These are phyloP conservation scores for Pseudorhombus dupliciocellatus DNA, from an alignment of 2,113 vertebrate species.

Conservation along the genomic window DNA sequence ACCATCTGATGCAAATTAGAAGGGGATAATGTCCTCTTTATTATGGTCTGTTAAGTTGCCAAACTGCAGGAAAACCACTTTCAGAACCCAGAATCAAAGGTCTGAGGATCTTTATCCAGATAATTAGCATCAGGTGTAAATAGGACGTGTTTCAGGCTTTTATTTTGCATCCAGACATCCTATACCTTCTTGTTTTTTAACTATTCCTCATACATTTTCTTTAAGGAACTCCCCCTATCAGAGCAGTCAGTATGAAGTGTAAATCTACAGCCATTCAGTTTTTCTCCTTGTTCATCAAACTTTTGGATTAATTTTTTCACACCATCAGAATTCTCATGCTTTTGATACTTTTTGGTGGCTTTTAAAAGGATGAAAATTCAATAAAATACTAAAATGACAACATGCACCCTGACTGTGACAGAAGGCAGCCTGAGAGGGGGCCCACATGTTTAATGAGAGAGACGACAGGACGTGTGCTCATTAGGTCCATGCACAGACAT, in stretches of 20 bases:
- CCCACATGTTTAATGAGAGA: slow-evolving; percentile 47
- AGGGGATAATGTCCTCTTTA: background rate
- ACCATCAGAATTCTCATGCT: background rate
- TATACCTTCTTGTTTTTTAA: too few species aligned
- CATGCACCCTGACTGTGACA: background rate
- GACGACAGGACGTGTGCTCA: slow-evolving; percentile 3
- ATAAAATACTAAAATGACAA: background rate
- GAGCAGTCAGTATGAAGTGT: too few species aligned
- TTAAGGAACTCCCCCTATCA: background rate
- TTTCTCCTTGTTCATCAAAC: too few species aligned
- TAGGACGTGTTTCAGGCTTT: background rate
- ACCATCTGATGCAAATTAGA: background rate
- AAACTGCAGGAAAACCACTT: background rate
- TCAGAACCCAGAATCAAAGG: background rate
- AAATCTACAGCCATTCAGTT: too few species aligned
- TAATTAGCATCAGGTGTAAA: background rate
- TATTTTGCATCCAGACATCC: background rate
- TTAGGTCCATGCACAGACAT: slow-evolving; percentile 14
- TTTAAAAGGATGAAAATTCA: background rate
- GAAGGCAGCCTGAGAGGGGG: background rate
- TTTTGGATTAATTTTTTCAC: too few species aligned
- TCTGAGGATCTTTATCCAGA: background rate
- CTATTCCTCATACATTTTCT: background rate
- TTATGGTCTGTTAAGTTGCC: background rate
- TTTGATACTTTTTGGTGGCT: background rate